These are phyloP conservation scores for Hemitrygon akajei DNA, from an alignment of 2,797 vertebrate species.

Conservation along the genomic window DNA sequence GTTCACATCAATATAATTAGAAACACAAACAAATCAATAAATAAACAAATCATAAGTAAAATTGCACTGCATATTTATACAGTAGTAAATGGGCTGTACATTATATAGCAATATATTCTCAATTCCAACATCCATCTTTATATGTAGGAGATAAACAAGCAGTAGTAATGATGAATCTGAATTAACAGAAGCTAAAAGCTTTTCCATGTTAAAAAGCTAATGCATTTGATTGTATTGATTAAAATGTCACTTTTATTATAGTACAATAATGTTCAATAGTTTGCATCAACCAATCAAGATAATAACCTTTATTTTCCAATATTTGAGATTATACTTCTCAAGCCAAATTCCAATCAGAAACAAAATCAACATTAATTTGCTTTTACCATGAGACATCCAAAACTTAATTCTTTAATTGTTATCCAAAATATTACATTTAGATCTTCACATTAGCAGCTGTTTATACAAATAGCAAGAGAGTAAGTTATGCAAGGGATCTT, in stretches of 20 bases:
- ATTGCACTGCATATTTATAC: not conserved
- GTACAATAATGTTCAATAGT: constrained; percentile 86
- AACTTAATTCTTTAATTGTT: not conserved
- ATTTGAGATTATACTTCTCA: constrained; percentile 13
- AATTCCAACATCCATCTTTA: not conserved
- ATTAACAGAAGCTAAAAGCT: constrained; percentile 60
- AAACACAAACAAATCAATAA: constrained; percentile 3
- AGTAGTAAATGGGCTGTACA: not conserved
- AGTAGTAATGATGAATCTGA: constrained; percentile 22
- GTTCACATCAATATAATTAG: not conserved
- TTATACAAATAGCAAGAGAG: not conserved
- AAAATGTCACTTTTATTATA: constrained; percentile 92
- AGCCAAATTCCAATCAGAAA: not conserved
- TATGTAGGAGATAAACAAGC: not conserved
- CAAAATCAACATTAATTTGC: constrained; percentile 33
- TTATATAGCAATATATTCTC: not conserved
- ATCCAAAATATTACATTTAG: constrained; percentile 23
- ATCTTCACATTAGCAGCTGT: not conserved
- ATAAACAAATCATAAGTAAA: not conserved
- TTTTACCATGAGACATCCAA: not conserved
- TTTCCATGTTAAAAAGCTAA: constrained; percentile 97
- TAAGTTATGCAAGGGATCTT: constrained; percentile 17
- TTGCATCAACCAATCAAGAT: constrained; percentile 78
- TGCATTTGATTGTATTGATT: constrained; percentile 90
- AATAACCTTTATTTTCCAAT: constrained; percentile 56